Conservation (phyloP, 2,888 invertebrate species). For the Steromphala cineraria region DNA sequence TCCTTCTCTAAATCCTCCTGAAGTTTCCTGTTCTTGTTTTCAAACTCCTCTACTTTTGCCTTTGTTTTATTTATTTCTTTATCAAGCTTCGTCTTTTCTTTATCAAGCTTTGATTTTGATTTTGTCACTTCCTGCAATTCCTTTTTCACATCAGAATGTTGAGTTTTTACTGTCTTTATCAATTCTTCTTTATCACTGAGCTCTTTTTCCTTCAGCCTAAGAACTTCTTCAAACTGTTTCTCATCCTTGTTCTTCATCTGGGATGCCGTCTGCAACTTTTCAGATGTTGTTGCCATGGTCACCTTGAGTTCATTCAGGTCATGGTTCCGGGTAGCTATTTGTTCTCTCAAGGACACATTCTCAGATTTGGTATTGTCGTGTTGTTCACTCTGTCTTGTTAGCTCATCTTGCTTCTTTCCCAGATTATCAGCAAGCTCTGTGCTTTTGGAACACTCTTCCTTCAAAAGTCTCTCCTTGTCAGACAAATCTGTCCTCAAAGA, state of each 20-base stretch:
- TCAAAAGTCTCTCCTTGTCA: slow-evolving; percentile 3
- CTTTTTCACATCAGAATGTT: slow-evolving; percentile 19
- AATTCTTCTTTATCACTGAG: slow-evolving; percentile 5
- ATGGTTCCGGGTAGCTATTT: slow-evolving; percentile 25
- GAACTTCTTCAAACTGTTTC: slow-evolving; percentile 14
- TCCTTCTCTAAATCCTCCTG: slow-evolving; percentile 16
- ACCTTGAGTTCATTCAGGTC: slow-evolving; percentile 25
- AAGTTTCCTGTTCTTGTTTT: slow-evolving; percentile 8
- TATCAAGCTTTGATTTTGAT: slow-evolving; percentile 29
- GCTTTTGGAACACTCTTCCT: neutral
- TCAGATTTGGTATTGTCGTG: slow-evolving; percentile 24
- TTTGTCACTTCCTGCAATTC: slow-evolving; percentile 32
- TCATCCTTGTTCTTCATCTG: neutral
- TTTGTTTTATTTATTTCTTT: slow-evolving; percentile 24
- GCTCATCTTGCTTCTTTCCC: slow-evolving; percentile 22
- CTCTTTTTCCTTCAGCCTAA: neutral
- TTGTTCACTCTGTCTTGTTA: slow-evolving; percentile 11
- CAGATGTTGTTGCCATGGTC: slow-evolving; percentile 19
- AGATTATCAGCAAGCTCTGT: slow-evolving; percentile 9
- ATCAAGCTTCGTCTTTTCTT: slow-evolving; percentile 21
- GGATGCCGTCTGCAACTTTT: neutral
- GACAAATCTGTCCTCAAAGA: neutral
- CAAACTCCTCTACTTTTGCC: slow-evolving; percentile 28
- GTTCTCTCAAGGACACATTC: slow-evolving; percentile 33
- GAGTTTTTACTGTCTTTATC: neutral